These are phyloP conservation scores for Pimpla rufipes DNA, from an alignment of 2,888 invertebrate species.

Conservation along the genomic window DNA sequence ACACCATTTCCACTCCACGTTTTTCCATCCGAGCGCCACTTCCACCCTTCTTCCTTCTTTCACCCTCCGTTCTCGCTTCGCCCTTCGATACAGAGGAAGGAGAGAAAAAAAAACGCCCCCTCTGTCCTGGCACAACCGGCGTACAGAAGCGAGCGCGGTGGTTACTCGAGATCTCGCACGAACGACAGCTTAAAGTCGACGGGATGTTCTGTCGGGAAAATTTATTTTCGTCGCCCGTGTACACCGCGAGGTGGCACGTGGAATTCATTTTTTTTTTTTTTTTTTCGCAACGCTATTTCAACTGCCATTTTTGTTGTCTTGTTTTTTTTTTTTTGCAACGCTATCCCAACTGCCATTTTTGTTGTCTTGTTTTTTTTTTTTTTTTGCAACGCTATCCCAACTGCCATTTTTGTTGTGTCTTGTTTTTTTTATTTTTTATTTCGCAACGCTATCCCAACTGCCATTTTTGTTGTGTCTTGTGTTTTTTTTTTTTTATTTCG, in stretches of 20 bases:
- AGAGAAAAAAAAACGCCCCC: conserved; percentile 40
- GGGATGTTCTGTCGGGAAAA: conserved; percentile 62
- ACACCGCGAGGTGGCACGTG: conserved; percentile 24
- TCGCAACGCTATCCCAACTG: too few relatives aligned
- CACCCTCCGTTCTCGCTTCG: conserved; percentile 37
- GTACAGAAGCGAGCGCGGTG: conserved; percentile 60
- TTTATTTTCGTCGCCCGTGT: conserved; percentile 56
- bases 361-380: too few relatives aligned
- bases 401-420: too few relatives aligned
- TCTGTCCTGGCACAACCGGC: conserved; percentile 41
- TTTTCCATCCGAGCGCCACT: conserved; percentile 51
- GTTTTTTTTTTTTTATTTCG: conserved; percentile 27
- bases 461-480: too few relatives aligned
- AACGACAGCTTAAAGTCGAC: conserved; percentile 62
- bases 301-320: too few relatives aligned
- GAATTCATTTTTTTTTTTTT: conserved; percentile 44
- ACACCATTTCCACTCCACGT: conserved; percentile 58
- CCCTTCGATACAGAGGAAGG: conserved; percentile 52
- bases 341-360: too few relatives aligned
- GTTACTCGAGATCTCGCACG: conserved; percentile 61
- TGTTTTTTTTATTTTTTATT: too few relatives aligned
- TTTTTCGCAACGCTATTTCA: neutral
- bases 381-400: too few relatives aligned
- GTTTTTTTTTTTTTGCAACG: too few relatives aligned
- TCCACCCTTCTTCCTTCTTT: conserved; percentile 33